Evolutionary conservation across 2,797 vertebrate species (phyloP).

Genomic region (Oreonectes daqikongensis): DNA sequence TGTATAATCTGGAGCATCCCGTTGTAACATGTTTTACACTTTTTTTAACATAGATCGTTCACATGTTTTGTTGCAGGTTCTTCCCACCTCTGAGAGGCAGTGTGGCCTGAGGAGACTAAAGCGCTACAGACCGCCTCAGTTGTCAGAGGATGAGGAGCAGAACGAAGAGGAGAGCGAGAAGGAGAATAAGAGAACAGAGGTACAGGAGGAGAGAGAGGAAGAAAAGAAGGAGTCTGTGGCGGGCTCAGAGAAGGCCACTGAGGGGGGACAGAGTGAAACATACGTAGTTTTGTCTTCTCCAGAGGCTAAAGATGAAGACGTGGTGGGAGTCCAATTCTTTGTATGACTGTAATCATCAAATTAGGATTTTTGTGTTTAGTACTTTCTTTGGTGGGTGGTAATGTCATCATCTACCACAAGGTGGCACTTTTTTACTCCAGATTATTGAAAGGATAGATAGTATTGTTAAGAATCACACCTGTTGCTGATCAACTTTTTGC

Average conservation of each 20-base stretch:
- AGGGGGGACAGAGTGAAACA: conserved; percentile 34
- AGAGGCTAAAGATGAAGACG: conserved; percentile 43
- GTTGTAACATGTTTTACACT: background rate
- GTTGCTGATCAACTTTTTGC: background rate
- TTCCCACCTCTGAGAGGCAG: conserved; percentile 49
- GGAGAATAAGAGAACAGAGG: conserved; percentile 20
- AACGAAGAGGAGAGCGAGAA: conserved; percentile 37
- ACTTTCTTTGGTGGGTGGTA: background rate
- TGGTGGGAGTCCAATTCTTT: conserved; percentile 30
- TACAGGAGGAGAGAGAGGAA: conserved; percentile 27
- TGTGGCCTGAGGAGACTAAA: conserved; percentile 55
- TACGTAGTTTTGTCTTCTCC: conserved; percentile 51
- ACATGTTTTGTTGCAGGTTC: conserved; percentile 25
- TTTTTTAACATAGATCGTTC: background rate
- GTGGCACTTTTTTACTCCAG: background rate
- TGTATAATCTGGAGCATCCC: too few relatives aligned
- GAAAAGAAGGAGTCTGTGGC: conserved; percentile 56
- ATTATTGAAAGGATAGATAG: background rate
- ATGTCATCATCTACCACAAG: conserved; percentile 18
- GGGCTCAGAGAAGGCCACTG: conserved; percentile 11
- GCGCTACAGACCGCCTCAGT: conserved; percentile 63
- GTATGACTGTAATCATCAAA: background rate
- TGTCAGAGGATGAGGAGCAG: conserved; percentile 53
- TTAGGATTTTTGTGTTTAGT: background rate
- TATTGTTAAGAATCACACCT: background rate